A percentile compares a stretch with the other conserved stretches of the same genome.
Conservation (phyloP, 2,113 vertebrate species). For the Cervus canadensis region DNA sequence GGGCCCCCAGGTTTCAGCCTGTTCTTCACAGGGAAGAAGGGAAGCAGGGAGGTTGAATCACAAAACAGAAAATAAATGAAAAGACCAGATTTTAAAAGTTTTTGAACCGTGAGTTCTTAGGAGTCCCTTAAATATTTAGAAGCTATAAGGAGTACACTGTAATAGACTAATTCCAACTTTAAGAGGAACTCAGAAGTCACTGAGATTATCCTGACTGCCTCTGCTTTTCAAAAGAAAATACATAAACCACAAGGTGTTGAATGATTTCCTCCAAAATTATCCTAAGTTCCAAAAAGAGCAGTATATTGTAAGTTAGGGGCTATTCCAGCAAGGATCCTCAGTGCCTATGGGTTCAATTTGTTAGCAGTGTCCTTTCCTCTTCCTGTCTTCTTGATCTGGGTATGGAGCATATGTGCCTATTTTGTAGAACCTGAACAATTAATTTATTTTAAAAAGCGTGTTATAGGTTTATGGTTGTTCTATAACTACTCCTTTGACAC, state of each 20-base stretch:
- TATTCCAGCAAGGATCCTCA: neutral
- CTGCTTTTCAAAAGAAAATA: neutral
- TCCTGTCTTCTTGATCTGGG: neutral
- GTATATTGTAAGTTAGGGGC: neutral
- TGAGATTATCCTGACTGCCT: neutral
- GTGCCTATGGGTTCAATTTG: neutral
- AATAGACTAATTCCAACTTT: neutral
- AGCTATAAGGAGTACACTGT: neutral
- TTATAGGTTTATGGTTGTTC: neutral
- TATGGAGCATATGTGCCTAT: fast-evolving
- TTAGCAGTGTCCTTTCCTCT: neutral
- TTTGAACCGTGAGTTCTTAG: neutral
- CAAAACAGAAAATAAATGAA: slow-evolving; percentile 15
- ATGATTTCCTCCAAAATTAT: neutral
- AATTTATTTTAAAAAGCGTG: neutral
- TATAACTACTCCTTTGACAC: neutral
- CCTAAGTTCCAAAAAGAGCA: neutral
- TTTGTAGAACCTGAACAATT: neutral
- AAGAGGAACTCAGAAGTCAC: neutral
- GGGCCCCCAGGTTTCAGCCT: neutral
- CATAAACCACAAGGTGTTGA: neutral
- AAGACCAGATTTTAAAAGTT: neutral
- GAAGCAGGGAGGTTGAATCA: neutral
- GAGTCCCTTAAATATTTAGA: neutral
- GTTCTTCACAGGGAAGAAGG: neutral